A percentile compares a stretch with the other conserved stretches of the same genome.
Evolutionary conservation across 2,113 vertebrate species (phyloP).

Genomic region (Chitala chitala): DNA sequence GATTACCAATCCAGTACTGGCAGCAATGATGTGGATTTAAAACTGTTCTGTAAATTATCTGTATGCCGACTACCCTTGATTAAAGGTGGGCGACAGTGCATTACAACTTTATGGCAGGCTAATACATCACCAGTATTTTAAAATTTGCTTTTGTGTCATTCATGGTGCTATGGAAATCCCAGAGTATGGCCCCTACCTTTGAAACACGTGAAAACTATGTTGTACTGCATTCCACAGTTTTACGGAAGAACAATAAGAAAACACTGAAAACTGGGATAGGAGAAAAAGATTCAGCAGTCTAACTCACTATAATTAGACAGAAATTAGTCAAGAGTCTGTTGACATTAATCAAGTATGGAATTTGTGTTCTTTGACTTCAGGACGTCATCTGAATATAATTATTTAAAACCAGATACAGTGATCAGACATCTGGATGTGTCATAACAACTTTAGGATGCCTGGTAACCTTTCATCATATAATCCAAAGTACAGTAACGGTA

Average conservation of each 20-base stretch:
- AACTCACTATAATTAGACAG: conserved; percentile 50
- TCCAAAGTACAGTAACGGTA: too few relatives aligned
- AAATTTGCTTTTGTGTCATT: too few relatives aligned
- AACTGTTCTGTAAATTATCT: too few relatives aligned
- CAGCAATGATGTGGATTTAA: too few relatives aligned
- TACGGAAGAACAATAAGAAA: conserved; percentile 19
- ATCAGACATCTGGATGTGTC: conserved; percentile 49
- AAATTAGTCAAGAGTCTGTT: background rate
- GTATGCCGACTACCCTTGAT: too few relatives aligned
- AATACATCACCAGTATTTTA: too few relatives aligned
- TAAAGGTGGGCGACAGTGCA: too few relatives aligned
- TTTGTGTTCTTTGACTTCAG: conserved; percentile 40
- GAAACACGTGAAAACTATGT: background rate
- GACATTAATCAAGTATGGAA: conserved; percentile 36
- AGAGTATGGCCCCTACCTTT: too few relatives aligned
- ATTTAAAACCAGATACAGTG: conserved; percentile 54
- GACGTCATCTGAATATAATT: conserved; percentile 33
- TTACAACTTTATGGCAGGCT: too few relatives aligned
- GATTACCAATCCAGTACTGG: too few relatives aligned
- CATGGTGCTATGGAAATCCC: background rate
- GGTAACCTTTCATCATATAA: conserved; percentile 46
- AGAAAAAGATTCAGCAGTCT: conserved; percentile 41
- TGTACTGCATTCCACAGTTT: conserved; percentile 24
- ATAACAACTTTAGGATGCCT: conserved; percentile 55
- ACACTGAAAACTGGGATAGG: conserved; percentile 33